Conservation (phyloP, 2,888 invertebrate species). For the Congeria kusceri region DNA sequence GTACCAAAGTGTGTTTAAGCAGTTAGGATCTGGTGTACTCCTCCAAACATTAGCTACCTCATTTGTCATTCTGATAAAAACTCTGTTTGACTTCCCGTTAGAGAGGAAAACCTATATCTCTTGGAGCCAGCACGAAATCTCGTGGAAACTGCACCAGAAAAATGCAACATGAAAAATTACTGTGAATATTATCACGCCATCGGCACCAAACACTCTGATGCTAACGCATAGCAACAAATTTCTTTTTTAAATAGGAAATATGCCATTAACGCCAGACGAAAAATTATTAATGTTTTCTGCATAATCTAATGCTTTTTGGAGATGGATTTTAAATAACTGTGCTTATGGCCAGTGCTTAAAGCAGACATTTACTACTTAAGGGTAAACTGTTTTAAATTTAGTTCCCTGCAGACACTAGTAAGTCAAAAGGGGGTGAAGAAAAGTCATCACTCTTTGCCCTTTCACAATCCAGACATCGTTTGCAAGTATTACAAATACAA, state of each 20-base stretch:
- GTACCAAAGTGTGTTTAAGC: too few relatives aligned
- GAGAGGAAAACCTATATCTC: constrained; percentile 43
- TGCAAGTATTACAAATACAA: constrained; percentile 9
- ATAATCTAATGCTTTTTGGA: constrained; percentile 12
- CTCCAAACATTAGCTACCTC: constrained; percentile 57
- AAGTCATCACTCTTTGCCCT: too few relatives aligned
- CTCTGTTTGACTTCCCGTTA: constrained; percentile 27
- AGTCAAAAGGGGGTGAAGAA: too few relatives aligned
- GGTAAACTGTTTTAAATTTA: constrained; percentile 56
- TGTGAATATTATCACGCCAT: constrained; percentile 1
- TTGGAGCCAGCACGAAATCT: background rate
- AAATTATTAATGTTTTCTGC: constrained; percentile 33
- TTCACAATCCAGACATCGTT: background rate
- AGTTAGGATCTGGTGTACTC: too few relatives aligned
- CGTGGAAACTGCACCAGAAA: too few relatives aligned
- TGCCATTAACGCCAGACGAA: constrained; percentile 1
- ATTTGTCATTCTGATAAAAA: constrained; percentile 68
- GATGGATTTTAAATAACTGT: constrained; percentile 51
- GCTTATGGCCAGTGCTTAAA: constrained; percentile 22
- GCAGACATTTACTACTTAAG: constrained; percentile 30
- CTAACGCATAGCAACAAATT: constrained; percentile 44
- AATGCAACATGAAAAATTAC: too few relatives aligned
- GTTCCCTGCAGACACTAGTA: constrained; percentile 11
- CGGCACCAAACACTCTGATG: constrained; percentile 18
- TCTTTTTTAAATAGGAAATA: constrained; percentile 19